Base-by-base conservation (phyloP, 2,797 vertebrate species). In the Oreochromis grahami region DNA sequence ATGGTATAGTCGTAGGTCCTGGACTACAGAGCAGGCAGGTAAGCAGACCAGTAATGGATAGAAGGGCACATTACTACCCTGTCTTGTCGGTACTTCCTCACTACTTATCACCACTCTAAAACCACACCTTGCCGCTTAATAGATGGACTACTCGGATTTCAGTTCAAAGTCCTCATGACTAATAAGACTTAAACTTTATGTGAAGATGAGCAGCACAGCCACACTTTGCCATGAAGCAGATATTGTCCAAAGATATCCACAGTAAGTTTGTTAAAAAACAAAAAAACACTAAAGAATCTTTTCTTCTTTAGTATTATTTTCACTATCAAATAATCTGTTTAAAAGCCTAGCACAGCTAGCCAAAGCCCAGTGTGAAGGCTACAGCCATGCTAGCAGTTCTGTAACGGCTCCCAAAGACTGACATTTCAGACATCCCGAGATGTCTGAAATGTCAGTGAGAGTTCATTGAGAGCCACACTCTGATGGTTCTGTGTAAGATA, bases 51-150 rank as follows among this genome's bases (percentile, higher is more conserved):
- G 89, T 95, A 95, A 95, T 96, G 95, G 95, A 93, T 87, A 87
- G 84, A 92, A 91, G 92, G 90, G 88, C 86, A 90, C 94, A 96
- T 95, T 95, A 96, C 91, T 90, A 86, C 83, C 77, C 72, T 72
- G 68, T 93, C 89, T 93, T 93, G 90, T 95, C 93, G 94, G 93
- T 92, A 94, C 93, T 96, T 93, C 89, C 84, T 80, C 84, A 86
- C 82, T 92, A 93, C 91, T 96, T 94, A 93, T 91, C 86, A 88
- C 89, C 92, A 95, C 95, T 95, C 88, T 94, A 88, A 96, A 94
- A 88, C 92, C 93, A 92, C 93, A 94, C 93, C 94, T 96, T 81
- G 52, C 77, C 13, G 65, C 91, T 90, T 95, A 94, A 95, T 94
- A 90, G 91, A 93, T 63, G 88, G 86, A 91, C 77, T 43, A 45